Conservation (phyloP, 2,113 vertebrate genomes). For the Prolemur simus region DNA sequence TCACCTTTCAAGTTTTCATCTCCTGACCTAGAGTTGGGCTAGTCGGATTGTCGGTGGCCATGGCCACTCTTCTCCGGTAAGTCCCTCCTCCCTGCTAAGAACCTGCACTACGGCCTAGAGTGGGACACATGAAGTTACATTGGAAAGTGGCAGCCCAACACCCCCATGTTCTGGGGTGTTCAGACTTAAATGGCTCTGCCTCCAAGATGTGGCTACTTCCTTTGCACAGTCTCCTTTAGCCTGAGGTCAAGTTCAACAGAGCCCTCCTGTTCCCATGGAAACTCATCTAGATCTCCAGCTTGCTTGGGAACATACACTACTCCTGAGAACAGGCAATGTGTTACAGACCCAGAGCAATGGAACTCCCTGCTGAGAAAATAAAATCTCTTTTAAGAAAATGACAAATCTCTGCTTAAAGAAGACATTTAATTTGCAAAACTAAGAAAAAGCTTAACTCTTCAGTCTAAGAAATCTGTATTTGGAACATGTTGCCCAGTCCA, state of each 20-base stretch:
- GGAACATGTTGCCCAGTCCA: neutral
- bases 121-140: neutral
- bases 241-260: neutral
- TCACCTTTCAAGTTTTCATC: neutral
- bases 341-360: neutral
- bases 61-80: too few relatives aligned
- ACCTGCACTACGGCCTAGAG: fast-evolving
- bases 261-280: neutral
- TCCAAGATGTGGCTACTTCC: neutral
- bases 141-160: neutral
- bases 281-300: neutral
- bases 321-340: neutral
- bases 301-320: neutral
- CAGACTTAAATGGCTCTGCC: neutral
- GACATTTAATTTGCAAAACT: neutral
- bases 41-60: neutral
- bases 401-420: neutral
- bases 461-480: neutral
- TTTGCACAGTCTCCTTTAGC: neutral
- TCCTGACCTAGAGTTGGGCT: fast-evolving
- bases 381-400: conserved; percentile 20
- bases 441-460: neutral
- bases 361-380: neutral
- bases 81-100: too few relatives aligned
- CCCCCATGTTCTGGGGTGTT: neutral